Conservation (phyloP, 1,140 invertebrate species). For the Orchestia grillus region DNA sequence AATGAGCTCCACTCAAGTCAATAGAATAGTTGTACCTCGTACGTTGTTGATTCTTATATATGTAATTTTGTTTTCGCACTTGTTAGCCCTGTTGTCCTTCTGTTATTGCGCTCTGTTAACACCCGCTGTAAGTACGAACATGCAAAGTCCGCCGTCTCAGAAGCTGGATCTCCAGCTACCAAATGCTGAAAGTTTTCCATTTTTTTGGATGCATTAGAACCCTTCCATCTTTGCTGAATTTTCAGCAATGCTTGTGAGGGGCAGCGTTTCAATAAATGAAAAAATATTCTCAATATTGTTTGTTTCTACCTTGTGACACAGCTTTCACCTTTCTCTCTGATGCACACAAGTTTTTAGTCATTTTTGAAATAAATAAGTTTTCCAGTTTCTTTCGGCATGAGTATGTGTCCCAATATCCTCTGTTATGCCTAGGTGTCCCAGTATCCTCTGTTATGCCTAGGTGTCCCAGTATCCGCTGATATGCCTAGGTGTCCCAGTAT, state of each 20-base stretch:
- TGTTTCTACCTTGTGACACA: neutral
- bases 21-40: neutral
- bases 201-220: constrained; percentile 2
- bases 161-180: neutral
- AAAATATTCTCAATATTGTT: neutral
- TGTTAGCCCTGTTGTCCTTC: neutral
- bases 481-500: neutral
- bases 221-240: neutral
- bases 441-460: neutral
- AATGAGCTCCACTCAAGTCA: constrained; percentile 8
- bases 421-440: neutral
- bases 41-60: constrained; percentile 36
- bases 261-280: neutral
- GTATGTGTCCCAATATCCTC: no score
- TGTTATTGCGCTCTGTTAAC: no score
- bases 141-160: neutral
- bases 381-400: no score
- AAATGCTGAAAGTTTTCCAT: neutral
- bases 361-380: no score
- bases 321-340: neutral
- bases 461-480: neutral
- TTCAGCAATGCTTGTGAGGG: neutral
- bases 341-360: neutral
- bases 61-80: neutral
- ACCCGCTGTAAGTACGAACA: neutral